phyloP scores from a whole-genome alignment of 2,888 invertebrate species.

The Exocentrus adspersus region DNA sequence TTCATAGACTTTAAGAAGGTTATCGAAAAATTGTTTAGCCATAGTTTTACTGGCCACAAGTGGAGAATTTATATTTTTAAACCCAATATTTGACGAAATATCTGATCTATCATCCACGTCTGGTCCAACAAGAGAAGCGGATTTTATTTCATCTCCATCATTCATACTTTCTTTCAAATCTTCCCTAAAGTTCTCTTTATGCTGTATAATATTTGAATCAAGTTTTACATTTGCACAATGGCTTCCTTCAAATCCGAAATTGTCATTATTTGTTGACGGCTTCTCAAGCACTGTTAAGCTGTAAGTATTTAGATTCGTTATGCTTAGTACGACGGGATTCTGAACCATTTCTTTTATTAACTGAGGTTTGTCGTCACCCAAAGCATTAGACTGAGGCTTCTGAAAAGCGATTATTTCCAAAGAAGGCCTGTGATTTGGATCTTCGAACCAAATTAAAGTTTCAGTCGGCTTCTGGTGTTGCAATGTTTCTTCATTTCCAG shows the following conservation, averaged over 20 bases:
- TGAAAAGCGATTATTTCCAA: slow-evolving; percentile 7
- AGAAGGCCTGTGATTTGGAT: background rate
- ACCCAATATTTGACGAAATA: background rate
- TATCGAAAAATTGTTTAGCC: slow-evolving; percentile 40
- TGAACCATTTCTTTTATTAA: background rate
- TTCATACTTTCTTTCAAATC: background rate
- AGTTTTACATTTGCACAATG: background rate
- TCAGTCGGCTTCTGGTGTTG: background rate
- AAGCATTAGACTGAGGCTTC: background rate
- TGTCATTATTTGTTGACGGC: background rate
- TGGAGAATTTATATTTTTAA: background rate
- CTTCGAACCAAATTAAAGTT: slow-evolving; percentile 3
- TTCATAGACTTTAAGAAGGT: slow-evolving; percentile 41
- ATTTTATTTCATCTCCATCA: background rate
- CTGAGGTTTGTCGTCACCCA: background rate
- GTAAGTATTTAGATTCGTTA: slow-evolving; percentile 4
- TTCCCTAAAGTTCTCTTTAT: background rate
- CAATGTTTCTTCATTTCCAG: background rate
- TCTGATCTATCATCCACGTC: background rate
- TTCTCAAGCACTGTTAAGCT: slow-evolving; percentile 13
- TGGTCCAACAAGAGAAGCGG: background rate
- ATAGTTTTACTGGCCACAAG: slow-evolving; percentile 25
- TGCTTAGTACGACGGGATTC: slow-evolving; percentile 1
- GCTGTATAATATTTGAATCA: background rate
- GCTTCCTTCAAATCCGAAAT: background rate